A percentile compares a stretch with the other conserved stretches of the same genome.
Evolutionary conservation across 2,888 invertebrate species (phyloP).

Genomic region (Megaustenia siamemsis): DNA sequence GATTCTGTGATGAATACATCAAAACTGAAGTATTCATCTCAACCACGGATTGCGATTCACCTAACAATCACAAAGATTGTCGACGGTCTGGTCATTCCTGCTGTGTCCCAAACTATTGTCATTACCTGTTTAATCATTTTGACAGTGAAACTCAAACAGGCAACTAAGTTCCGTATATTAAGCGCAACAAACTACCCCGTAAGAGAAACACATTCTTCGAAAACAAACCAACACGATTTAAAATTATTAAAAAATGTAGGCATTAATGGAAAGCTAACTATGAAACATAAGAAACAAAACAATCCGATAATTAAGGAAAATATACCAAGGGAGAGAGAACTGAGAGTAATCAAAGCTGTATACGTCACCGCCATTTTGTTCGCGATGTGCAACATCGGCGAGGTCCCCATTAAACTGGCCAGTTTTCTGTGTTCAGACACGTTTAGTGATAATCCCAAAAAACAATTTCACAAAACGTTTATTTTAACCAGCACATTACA

Average conservation of each 20-base stretch:
- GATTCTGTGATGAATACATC: neutral
- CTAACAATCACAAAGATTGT: neutral
- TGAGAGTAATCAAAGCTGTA: neutral
- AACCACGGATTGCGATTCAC: neutral
- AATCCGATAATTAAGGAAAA: neutral
- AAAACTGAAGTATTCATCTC: neutral
- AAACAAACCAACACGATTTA: neutral
- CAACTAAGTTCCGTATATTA: neutral
- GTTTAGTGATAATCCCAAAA: neutral
- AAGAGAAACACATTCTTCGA: neutral
- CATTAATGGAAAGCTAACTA: too few relatives aligned
- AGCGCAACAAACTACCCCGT: too few relatives aligned
- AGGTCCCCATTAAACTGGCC: neutral
- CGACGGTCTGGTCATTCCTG: neutral
- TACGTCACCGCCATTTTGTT: neutral
- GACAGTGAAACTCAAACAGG: neutral
- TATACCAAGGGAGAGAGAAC: neutral
- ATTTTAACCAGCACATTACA: neutral
- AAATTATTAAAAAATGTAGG: too few relatives aligned
- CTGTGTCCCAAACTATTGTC: neutral
- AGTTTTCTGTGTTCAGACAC: neutral
- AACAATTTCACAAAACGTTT: neutral
- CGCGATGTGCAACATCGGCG: neutral
- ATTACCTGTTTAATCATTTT: neutral
- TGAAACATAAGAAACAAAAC: too few relatives aligned